Conservation (phyloP, 2,113 vertebrate species). For the Climacteris rufus region DNA sequence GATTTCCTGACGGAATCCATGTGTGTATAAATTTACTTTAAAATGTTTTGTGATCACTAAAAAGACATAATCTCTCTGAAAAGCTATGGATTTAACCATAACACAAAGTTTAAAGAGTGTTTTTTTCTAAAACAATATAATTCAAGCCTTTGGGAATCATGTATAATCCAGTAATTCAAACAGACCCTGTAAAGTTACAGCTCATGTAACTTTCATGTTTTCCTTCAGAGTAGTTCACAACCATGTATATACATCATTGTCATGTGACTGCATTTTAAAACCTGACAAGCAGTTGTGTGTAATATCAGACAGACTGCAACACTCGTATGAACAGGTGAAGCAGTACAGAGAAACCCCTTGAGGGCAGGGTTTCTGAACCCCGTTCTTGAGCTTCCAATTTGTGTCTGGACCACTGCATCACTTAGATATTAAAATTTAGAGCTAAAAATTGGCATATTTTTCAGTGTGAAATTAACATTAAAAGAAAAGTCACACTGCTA, state of each 20-base stretch:
- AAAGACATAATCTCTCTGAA: neutral
- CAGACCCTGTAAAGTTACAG: neutral
- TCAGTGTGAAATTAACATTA: neutral
- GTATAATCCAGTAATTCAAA: neutral
- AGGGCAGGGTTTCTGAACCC: neutral
- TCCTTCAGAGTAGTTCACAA: neutral
- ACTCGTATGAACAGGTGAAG: neutral
- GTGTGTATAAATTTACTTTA: neutral
- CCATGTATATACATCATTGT: no score
- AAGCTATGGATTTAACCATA: neutral
- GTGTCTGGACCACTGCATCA: neutral
- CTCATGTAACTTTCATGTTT: fast-evolving
- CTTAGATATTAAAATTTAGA: neutral
- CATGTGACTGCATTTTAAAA: neutral
- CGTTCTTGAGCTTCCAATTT: neutral
- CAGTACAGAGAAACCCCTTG: neutral
- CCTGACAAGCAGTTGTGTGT: neutral
- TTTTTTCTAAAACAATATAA: neutral
- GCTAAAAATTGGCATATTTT: no score
- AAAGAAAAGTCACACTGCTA: no score
- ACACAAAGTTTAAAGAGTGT: neutral
- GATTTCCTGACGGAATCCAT: neutral
- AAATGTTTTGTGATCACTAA: neutral
- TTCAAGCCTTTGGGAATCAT: neutral
- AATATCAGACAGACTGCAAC: neutral